A percentile compares a stretch with the other conserved stretches of the same genome.
Conservation (phyloP, 64 coral and sea anemone genomes). For the Pocillopora damicornis region DNA sequence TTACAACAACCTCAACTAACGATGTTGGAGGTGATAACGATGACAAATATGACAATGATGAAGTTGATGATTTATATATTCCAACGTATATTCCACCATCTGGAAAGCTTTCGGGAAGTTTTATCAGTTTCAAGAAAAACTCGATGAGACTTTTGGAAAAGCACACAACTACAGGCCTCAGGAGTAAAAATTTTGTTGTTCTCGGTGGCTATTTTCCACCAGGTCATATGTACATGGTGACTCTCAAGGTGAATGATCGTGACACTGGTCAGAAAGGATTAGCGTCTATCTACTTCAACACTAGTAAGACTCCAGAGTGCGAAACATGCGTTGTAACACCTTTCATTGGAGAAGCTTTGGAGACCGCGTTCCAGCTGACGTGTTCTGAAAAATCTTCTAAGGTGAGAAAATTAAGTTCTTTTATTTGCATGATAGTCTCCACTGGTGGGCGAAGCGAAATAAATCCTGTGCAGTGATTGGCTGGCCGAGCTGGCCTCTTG, state of each 20-base stretch:
- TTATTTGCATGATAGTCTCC: no score
- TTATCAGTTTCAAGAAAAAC: background rate
- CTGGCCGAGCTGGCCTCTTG: no score
- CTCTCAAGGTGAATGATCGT: background rate
- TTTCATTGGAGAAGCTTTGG: background rate
- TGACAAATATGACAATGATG: background rate
- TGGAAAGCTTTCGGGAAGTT: background rate
- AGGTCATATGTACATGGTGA: background rate
- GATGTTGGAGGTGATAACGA: background rate
- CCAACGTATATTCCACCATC: background rate
- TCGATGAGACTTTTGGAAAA: background rate
- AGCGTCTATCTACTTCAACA: background rate
- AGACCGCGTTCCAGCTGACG: background rate
- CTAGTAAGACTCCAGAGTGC: background rate
- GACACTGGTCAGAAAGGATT: background rate
- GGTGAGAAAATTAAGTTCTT: background rate
- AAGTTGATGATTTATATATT: background rate
- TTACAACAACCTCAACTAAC: background rate
- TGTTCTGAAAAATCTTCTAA: background rate
- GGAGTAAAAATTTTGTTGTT: slow-evolving; percentile 1
- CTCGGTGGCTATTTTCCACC: background rate
- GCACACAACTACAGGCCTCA: slow-evolving; percentile 15
- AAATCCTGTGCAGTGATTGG: no score
- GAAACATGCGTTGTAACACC: background rate
- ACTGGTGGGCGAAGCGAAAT: no score